Evolutionary conservation across 2,113 vertebrate genomes (phyloP), one percentile per base, ranked within the genome.

Genomic region (Melanotaenia duboulayi): DNA sequence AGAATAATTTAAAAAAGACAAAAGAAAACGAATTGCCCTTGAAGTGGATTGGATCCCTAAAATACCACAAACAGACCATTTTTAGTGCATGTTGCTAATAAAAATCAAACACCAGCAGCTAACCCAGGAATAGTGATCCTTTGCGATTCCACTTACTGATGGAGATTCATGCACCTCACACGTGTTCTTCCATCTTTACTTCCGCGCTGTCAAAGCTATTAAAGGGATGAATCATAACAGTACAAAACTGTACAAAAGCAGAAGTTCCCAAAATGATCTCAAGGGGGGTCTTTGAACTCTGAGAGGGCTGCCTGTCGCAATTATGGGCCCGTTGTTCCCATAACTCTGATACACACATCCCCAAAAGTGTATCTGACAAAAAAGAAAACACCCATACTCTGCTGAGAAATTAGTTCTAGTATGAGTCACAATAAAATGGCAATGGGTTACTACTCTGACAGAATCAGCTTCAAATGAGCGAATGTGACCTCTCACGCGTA

Each of bases 251-350:
- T 62, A 67, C 61, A 86, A 83, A 89, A 86, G 76, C 62, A 84
- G 87, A 91, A 90, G 88, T 89, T 40, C 23, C 20, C 16, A 48
- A 65, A 83, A 61, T 74, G 68, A 58, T 32, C 24, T 39, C n/a
- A 64, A 42, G 49, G 42, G 48, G 56, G 77, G 35, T 55, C 58
- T 76, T 9, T 78, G 59, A 75, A 24, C 48, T 84, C 25, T 77
- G 17, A 32, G 40, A 44, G 42, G 42, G 16, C 11, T 28, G 42
- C 42, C 10, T 42, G 40, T 42, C 12, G 14, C 12, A 35, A 35
- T 42, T 2, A 42, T 42, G 14, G 12, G 0, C 12, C 40, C 14
- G 13, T 2, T 14, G 20, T 80, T 78, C 24, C 49, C 60, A 52
- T 70, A 63, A 78, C 22, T 52, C 44, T 9, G 28, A 74, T n/a